Base-by-base conservation (phyloP, 2,888 invertebrate species). In the Polymixis flavicincta region DNA sequence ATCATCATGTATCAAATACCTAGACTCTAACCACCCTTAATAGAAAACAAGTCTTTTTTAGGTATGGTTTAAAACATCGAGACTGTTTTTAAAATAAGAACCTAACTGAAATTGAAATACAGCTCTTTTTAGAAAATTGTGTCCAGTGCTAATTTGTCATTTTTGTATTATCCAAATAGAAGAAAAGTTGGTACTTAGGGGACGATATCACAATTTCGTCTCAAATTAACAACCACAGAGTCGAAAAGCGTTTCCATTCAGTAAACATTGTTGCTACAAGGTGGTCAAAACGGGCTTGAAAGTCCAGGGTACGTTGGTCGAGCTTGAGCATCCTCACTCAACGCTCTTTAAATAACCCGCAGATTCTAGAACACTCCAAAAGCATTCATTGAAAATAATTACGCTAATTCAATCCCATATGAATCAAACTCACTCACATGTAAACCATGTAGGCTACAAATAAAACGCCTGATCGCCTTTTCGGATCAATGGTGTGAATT, bases 401-500 rank as follows among this genome's bases (percentile, higher is more conserved):
- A n/a, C 19, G 14, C 9, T 7, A 19, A 45, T 32, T 54, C 72
- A 54, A 32, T 25, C 52, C 14, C 6, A 28, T 14, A 65, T 11
- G 48, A n/a, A 50, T 57, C 28, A 42, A 50, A 70, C 25, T 48
- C 73, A 59, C 22, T 71, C 32, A 37, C 22, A 52, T 65, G 48
- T 60, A n/a, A 60, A 48, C 28, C 65, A 25, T 42, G 52, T n/a
- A 50, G 22, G 19, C 54, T 25, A 73, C 32, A 66, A 64, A 77
- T 59, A 59, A 69, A 74, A 68, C 32, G 45, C 65, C 8, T 48
- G 22, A 74, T 66, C 50, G 37, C 50, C 25, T 75, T 60, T 70
- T 67, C 71, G 9, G 55, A 80, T 75, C 85, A 76, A 72, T 80
- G 76, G 71, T 63, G 76, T 72, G 69, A 63, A 76, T 71, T 70